Percentiles rank a stretch among this genome's conserved stretches.
These are phyloP conservation scores for Ophraella communa DNA, from an alignment of 2,888 invertebrate species.

Conservation along the genomic window DNA sequence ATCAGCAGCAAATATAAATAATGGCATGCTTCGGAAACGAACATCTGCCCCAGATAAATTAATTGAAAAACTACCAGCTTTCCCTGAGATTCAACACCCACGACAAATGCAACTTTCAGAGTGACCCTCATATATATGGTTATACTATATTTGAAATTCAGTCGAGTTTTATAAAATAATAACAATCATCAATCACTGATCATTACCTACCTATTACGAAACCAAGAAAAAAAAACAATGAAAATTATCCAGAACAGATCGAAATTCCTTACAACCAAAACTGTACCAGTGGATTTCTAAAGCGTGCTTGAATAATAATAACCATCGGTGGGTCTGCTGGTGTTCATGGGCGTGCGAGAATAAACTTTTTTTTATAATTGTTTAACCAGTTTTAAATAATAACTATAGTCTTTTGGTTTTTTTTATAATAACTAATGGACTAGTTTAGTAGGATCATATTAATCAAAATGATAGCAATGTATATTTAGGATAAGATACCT, in stretches of 20 bases:
- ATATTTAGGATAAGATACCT: too few relatives aligned
- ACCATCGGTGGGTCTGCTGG: neutral
- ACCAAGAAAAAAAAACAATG: neutral
- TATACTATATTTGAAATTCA: neutral
- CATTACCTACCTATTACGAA: neutral
- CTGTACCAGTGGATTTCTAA: neutral
- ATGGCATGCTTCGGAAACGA: neutral
- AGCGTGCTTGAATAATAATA: neutral
- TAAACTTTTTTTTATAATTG: neutral
- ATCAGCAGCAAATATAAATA: neutral
- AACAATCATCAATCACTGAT: constrained; percentile 2
- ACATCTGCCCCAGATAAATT: neutral
- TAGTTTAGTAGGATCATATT: too few relatives aligned
- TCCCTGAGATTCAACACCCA: neutral
- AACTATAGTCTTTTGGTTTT: too few relatives aligned
- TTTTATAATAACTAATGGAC: too few relatives aligned
- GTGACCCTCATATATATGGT: neutral
- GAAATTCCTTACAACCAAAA: constrained; percentile 3
- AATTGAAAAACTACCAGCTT: neutral
- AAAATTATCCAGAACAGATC: constrained; percentile 6
- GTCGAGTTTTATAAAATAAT: neutral
- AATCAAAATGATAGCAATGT: too few relatives aligned
- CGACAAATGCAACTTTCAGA: neutral
- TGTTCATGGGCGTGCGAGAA: neutral
- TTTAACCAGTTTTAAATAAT: too few relatives aligned